Evolutionary conservation across 1,140 invertebrate species (phyloP), one percentile per base, ranked within the genome.

Genomic region (Acromyrmex heyeri): DNA sequence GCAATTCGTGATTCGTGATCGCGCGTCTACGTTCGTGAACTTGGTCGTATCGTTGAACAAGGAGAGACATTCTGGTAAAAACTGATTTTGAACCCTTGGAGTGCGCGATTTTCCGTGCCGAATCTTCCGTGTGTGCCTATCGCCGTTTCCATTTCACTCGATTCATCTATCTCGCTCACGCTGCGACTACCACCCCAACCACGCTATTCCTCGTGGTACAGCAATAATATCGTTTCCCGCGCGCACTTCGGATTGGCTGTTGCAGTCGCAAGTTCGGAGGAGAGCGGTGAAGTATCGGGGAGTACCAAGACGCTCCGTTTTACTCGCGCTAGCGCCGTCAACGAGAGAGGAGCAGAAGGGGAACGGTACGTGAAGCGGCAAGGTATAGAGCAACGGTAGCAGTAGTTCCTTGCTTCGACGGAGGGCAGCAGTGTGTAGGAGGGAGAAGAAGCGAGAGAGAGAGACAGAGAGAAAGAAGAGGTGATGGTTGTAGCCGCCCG

Each of bases 211-310:
- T 91, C 92, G 93, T 93, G 92, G 92, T 87, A 85, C 72, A 72
- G 91, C 86, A 93, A 93, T 93, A 93, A 93, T 92, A 94, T 93
- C 91, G 91, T 93, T 94, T 94, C 93, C 93, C 93, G 93, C 93
- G 93, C 93, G 91, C 78, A 88, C 72, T 85, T 82, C 86, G 88
- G 93, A 94, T 93, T 94, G 93, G 93, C 88, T 91, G 72, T 85
- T 86, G 86, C 77, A 75, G 34, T 62, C 12, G 21, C 75, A 55
- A 73, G 5, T 34, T 34, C 65, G 65, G 16, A 18, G 55, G 4
- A 77, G 30, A 77, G 30, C 14, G 30, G 65, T 34, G 75, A 72
- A 21, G 62, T 81, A 27, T 18, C 44, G 75, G 59, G 21, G 65
- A 48, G 21, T 65, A 78, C 30, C 70, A 73, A 88, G 70, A 61